A percentile compares a stretch with the other conserved stretches of the same genome.
phyloP scores from a whole-genome alignment of 1,140 invertebrate species.

The Drosophila kohkoa region DNA sequence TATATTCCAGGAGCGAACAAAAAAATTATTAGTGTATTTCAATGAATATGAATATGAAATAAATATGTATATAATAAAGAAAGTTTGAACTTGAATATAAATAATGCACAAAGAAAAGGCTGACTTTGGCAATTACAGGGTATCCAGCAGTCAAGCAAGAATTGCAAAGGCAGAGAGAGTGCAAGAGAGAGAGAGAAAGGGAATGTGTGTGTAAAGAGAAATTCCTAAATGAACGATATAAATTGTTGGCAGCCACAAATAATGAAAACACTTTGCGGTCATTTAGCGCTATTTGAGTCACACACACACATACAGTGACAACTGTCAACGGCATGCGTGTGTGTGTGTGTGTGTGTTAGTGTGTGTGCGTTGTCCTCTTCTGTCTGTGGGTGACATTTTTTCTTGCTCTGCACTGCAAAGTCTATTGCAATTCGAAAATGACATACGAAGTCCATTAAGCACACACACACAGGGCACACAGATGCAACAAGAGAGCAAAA shows the following conservation, averaged over 20 bases:
- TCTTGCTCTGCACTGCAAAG: constrained; percentile 58
- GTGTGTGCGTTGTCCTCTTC: constrained; percentile 32
- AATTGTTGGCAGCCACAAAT: constrained; percentile 83
- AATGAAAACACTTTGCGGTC: constrained; percentile 83
- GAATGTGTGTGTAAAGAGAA: constrained; percentile 61
- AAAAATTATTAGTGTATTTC: no score
- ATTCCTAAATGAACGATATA: constrained; percentile 83
- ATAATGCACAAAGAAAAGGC: no score
- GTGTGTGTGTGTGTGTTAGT: constrained; percentile 34
- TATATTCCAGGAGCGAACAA: no score
- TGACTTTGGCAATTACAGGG: not conserved
- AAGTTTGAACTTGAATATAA: no score
- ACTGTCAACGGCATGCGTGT: constrained; percentile 41
- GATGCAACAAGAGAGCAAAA: constrained; percentile 46
- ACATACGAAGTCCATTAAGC: constrained; percentile 83
- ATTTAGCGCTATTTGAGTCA: constrained; percentile 81
- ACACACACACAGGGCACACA: constrained; percentile 43
- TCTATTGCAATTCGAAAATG: constrained; percentile 83
- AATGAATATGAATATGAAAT: no score
- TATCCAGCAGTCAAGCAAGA: not conserved
- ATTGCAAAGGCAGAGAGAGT: not conserved
- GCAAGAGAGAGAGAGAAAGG: not conserved
- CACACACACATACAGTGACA: constrained; percentile 59
- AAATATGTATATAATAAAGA: no score
- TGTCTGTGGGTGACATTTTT: constrained; percentile 74